A percentile compares a stretch with the other conserved stretches of the same genome.
These are phyloP conservation scores for Yponomeuta sedellus DNA, from an alignment of 2,888 invertebrate genomes.

Conservation along the genomic window DNA sequence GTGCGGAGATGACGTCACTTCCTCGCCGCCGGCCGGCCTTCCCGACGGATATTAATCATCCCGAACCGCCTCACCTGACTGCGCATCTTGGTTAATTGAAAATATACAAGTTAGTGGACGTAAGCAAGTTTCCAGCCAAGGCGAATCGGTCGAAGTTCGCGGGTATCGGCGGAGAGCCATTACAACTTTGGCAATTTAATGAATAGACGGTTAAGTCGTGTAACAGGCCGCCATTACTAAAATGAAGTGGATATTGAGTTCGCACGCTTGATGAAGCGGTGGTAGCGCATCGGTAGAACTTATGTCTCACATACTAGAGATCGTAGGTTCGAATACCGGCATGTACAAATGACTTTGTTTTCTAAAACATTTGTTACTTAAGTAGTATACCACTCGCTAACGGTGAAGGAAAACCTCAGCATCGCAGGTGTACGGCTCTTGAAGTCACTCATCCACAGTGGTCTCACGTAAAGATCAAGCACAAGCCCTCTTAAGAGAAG, in stretches of 20 bases:
- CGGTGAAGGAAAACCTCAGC: no score
- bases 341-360: no score
- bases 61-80: slow-evolving; percentile 33
- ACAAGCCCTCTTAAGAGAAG: no score
- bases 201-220: slow-evolving; percentile 8
- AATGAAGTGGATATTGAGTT: neutral
- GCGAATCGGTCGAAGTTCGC: slow-evolving; percentile 3
- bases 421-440: no score
- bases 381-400: no score
- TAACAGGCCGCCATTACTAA: neutral
- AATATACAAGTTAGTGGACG: slow-evolving; percentile 29
- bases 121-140: slow-evolving; percentile 7
- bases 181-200: slow-evolving; percentile 10
- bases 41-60: slow-evolving; percentile 72
- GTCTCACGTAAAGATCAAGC: no score
- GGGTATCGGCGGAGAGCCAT: neutral
- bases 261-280: neutral
- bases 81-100: slow-evolving; percentile 46
- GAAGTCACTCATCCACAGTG: no score
- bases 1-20: slow-evolving; percentile 67
- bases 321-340: no score
- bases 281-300: no score
- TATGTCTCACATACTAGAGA: no score
- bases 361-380: no score
- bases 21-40: slow-evolving; percentile 53